A percentile compares a stretch with the other conserved stretches of the same genome.
phyloP scores from a whole-genome alignment of 1,140 invertebrate genomes.

The Solenopsis invicta region DNA sequence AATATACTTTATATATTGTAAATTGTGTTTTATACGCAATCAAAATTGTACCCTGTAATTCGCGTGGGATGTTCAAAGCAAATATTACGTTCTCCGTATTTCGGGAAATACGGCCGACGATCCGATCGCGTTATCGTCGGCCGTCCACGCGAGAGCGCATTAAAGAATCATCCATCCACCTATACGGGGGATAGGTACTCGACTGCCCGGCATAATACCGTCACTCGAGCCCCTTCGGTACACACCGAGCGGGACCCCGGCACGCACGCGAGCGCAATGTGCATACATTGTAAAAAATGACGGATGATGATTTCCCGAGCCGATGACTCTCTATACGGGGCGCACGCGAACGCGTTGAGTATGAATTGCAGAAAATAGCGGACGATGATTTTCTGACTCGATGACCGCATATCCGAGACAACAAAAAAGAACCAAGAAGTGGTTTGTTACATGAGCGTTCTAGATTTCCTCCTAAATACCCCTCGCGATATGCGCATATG shows the following conservation, averaged over 20 bases:
- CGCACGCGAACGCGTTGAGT: constrained; percentile 71
- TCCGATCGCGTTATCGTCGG: constrained; percentile 46
- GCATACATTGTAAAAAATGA: constrained; percentile 71
- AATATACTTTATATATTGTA: too few relatives aligned
- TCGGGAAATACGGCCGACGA: background rate
- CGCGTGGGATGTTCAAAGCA: too few relatives aligned
- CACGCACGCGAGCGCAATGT: constrained; percentile 70
- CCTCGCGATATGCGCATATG: background rate
- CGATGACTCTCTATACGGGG: constrained; percentile 68
- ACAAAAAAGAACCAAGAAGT: constrained; percentile 54
- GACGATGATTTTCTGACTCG: constrained; percentile 77
- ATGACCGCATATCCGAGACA: constrained; percentile 68
- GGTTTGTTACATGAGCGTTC: constrained; percentile 61
- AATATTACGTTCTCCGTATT: background rate
- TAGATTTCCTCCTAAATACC: constrained; percentile 60
- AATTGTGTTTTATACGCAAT: background rate
- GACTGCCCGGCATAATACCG: constrained; percentile 70
- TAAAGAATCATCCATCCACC: constrained; percentile 67
- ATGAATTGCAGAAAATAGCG: constrained; percentile 75
- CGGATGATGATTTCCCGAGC: constrained; percentile 75
- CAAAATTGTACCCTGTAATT: background rate
- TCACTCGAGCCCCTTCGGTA: constrained; percentile 71
- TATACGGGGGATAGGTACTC: constrained; percentile 46
- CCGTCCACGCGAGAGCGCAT: constrained; percentile 43
- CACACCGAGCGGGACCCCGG: constrained; percentile 37